These are phyloP conservation scores for Sinella curviseta DNA, from an alignment of 1,140 invertebrate genomes.

Conservation along the genomic window DNA sequence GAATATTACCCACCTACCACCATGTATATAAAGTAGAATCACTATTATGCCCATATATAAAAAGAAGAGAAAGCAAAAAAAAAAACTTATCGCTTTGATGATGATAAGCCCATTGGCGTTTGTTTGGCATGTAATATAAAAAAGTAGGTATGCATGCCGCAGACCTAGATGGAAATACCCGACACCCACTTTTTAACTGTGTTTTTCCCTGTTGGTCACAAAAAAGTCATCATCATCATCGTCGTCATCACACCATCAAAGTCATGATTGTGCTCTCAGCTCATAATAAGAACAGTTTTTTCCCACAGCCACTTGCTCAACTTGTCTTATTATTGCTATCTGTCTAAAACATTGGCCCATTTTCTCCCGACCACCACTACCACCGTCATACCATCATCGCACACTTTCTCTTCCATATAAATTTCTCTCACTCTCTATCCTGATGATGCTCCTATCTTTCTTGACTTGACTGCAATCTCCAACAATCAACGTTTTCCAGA, in stretches of 20 bases:
- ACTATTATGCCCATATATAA: neutral
- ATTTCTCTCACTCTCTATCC: no score
- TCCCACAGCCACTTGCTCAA: neutral
- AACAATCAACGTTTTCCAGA: slow-evolving; percentile 11
- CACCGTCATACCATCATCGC: no score
- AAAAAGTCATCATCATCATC: no score
- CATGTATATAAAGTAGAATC: neutral
- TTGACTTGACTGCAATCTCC: slow-evolving; percentile 2
- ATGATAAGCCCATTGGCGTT: neutral
- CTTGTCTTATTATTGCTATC: neutral
- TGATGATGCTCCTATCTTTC: no score
- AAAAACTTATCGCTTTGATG: neutral
- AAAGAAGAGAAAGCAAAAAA: neutral
- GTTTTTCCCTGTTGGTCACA: no score
- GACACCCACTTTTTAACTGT: no score
- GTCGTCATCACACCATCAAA: no score
- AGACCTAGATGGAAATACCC: no score
- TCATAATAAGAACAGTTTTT: no score
- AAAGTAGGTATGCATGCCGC: neutral
- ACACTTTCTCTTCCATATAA: no score
- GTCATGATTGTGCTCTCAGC: no score
- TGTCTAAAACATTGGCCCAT: slow-evolving; percentile 5
- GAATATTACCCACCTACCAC: neutral
- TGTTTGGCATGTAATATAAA: neutral
- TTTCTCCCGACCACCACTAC: neutral